Conservation (phyloP, 2,797 vertebrate species). For the Odontamblyopus lacepedii region DNA sequence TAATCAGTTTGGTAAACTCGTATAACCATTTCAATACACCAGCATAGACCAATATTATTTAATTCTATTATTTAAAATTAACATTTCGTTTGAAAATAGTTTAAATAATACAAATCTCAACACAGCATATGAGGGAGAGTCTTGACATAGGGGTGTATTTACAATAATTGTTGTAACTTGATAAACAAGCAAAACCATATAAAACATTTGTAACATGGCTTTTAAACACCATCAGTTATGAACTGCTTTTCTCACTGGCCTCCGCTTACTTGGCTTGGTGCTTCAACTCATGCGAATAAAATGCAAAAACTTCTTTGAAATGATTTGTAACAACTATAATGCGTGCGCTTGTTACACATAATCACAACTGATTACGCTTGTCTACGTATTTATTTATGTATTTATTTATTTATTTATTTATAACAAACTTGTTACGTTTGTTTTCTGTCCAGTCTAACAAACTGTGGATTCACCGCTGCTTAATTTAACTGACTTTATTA, state of each 20-base stretch:
- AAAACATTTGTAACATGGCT: neutral
- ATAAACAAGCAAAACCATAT: slow-evolving; percentile 2
- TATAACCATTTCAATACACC: slow-evolving; percentile 3
- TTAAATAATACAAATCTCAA: slow-evolving; percentile 10
- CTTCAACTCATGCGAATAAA: neutral
- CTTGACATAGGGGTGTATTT: slow-evolving; percentile 11
- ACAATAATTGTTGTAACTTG: neutral
- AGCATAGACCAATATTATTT: slow-evolving; percentile 10
- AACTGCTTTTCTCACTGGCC: neutral
- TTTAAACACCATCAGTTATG: neutral
- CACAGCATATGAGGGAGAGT: neutral
- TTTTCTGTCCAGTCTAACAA: slow-evolving; percentile 44
- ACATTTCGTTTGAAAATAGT: slow-evolving; percentile 2
- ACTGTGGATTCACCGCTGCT: slow-evolving; percentile 64
- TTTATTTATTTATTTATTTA: neutral
- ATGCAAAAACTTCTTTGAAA: neutral
- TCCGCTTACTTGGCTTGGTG: neutral
- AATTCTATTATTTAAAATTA: slow-evolving; percentile 11
- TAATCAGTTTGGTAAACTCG: neutral
- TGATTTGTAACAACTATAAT: neutral
- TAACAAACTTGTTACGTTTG: slow-evolving; percentile 28
- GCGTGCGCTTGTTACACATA: neutral
- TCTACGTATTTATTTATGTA: neutral
- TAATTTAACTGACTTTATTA: slow-evolving; percentile 83
- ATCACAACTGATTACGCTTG: neutral